A percentile compares a stretch with the other conserved stretches of the same genome.
Evolutionary conservation across 2,888 invertebrate genomes (phyloP).

Genomic region (Eugnorisma glareosa): DNA sequence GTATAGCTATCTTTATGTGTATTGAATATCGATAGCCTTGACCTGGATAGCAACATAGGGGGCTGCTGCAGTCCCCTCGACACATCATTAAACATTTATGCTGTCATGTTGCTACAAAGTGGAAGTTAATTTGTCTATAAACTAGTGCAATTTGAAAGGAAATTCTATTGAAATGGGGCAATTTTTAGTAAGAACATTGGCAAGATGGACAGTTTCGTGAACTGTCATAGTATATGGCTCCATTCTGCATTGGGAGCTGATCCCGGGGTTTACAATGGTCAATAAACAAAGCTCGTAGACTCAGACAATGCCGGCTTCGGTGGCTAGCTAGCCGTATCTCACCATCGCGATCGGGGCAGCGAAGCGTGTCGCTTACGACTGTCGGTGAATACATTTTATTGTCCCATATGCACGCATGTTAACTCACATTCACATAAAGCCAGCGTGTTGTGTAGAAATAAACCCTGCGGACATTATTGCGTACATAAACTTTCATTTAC

Average conservation of each 20-base stretch:
- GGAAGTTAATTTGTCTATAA: constrained; percentile 55
- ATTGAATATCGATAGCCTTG: constrained; percentile 83
- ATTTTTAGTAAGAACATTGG: constrained; percentile 22
- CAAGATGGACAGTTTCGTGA: constrained; percentile 44
- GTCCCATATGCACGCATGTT: constrained; percentile 82
- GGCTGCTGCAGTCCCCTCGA: constrained; percentile 71
- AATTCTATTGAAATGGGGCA: constrained; percentile 22
- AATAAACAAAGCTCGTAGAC: constrained; percentile 87
- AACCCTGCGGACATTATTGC: constrained; percentile 38
- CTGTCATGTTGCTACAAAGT: constrained; percentile 51
- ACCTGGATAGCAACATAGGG: constrained; percentile 76
- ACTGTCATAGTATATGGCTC: constrained; percentile 80
- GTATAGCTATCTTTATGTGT: constrained; percentile 64
- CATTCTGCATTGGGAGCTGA: constrained; percentile 82
- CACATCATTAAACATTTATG: constrained; percentile 63
- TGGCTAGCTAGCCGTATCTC: constrained; percentile 80
- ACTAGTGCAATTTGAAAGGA: constrained; percentile 27
- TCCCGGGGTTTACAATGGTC: constrained; percentile 84
- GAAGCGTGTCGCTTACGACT: constrained; percentile 86
- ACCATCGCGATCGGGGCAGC: constrained; percentile 81
- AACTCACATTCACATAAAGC: constrained; percentile 66
- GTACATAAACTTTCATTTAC: constrained; percentile 43
- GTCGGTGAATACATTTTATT: constrained; percentile 84
- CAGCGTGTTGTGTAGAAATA: constrained; percentile 54
- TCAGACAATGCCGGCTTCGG: constrained; percentile 83